A percentile compares a stretch with the other conserved stretches of the same genome.
Conservation (phyloP, 2,888 invertebrate genomes). For the Margaritifera margaritifera region DNA sequence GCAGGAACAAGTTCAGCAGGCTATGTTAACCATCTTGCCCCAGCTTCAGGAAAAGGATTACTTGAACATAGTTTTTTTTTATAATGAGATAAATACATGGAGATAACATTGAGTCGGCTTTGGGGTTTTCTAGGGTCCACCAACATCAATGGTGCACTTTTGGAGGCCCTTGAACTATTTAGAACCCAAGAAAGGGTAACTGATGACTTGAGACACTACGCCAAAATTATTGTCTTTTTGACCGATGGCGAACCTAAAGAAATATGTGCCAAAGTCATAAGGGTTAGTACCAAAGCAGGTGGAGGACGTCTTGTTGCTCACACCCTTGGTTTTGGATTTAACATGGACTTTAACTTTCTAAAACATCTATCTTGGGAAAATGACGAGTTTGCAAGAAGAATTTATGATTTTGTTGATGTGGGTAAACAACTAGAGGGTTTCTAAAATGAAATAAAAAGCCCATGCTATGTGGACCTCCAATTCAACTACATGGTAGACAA, state of each 20-base stretch:
- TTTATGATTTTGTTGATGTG: conserved; percentile 83
- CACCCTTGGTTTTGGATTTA: conserved; percentile 82
- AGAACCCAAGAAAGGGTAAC: conserved; percentile 55
- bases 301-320: conserved; percentile 70
- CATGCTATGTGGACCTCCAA: conserved; percentile 79
- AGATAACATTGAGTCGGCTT: conserved; percentile 32
- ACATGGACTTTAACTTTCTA: conserved; percentile 80
- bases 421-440: conserved; percentile 80
- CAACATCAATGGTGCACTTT: conserved; percentile 80
- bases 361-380: conserved; percentile 80
- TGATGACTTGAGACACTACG: conserved; percentile 15
- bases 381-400: conserved; percentile 81
- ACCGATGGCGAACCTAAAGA: conserved; percentile 72
- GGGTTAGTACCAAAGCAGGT: conserved; percentile 28
- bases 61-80: conserved; percentile 82
- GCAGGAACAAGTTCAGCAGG: conserved; percentile 78
- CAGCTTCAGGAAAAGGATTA: conserved; percentile 79
- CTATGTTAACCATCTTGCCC: conserved; percentile 81
- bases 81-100: conserved; percentile 25
- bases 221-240: conserved; percentile 70
- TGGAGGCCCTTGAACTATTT: conserved; percentile 73
- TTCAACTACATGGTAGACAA: conserved; percentile 76
- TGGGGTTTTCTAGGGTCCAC: conserved; percentile 74
- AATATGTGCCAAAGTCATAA: conserved; percentile 56
- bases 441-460: conserved; percentile 79